phyloP scores from a whole-genome alignment of 2,113 vertebrate species.

The zebrafish (Danio rerio) region GRCz12tu NC_133182.1:35713501-35714000 shows the following conservation, averaged over 20 bases:
- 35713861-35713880: background rate
- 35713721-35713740: slow-evolving; percentile 46
- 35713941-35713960: background rate
- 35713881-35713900: background rate
- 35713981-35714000: slow-evolving; percentile 9
- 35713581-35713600: slow-evolving; percentile 99
- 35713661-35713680: slow-evolving; percentile 89
- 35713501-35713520: slow-evolving; percentile 95
- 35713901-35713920: slow-evolving; percentile 12
- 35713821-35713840: background rate
- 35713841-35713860: background rate
- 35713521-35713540: slow-evolving; percentile 98
- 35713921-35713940: slow-evolving; percentile 21
- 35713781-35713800: slow-evolving; percentile 34
- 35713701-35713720: slow-evolving; percentile 55
- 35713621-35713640: slow-evolving; percentile 97
- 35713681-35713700: slow-evolving; percentile 84
- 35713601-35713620: slow-evolving; percentile 98
- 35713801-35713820: slow-evolving; percentile 2
- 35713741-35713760: slow-evolving; percentile 42
- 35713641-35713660: slow-evolving; percentile 99
- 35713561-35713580: slow-evolving; percentile 99
- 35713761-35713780: slow-evolving; percentile 74
- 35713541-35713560: slow-evolving; percentile 99
- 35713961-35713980: slow-evolving; percentile 6